Conservation (phyloP, 2,888 invertebrate species). For the Brachylomia viminalis region DNA sequence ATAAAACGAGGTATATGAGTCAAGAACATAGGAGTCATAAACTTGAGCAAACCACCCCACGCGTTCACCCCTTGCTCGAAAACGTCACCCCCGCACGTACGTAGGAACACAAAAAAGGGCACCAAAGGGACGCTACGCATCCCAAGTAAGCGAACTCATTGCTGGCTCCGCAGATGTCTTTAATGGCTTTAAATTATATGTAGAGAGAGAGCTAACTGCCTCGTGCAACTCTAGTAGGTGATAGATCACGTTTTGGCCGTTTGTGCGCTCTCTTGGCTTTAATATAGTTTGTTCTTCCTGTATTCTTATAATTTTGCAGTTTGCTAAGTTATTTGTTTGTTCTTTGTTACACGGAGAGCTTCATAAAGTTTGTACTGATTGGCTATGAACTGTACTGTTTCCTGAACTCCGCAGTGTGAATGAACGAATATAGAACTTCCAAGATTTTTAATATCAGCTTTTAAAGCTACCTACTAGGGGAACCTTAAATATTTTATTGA, state of each 20-base stretch:
- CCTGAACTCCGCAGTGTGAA: neutral
- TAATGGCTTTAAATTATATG: constrained; percentile 91
- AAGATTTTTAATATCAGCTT: neutral
- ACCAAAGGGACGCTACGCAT: constrained; percentile 88
- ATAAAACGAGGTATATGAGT: constrained; percentile 89
- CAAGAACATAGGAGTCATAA: constrained; percentile 88
- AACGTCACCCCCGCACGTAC: constrained; percentile 90
- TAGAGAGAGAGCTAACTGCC: constrained; percentile 89
- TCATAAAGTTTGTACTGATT: neutral
- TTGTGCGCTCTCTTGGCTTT: constrained; percentile 47
- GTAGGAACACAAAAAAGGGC: constrained; percentile 89
- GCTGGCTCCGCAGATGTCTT: constrained; percentile 90
- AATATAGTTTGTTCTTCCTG: constrained; percentile 52
- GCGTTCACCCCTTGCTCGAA: constrained; percentile 89
- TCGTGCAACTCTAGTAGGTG: constrained; percentile 80
- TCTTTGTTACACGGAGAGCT: constrained; percentile 9
- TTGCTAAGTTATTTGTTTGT: constrained; percentile 34
- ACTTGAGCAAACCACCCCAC: constrained; percentile 85
- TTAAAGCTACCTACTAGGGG: neutral
- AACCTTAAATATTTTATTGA: constrained; percentile 28
- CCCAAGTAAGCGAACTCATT: constrained; percentile 89
- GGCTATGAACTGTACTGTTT: neutral
- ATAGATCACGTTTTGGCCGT: constrained; percentile 80
- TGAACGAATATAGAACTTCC: constrained; percentile 3
- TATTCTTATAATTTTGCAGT: constrained; percentile 53